Percentiles rank a stretch among this genome's conserved stretches.
phyloP scores from a whole-genome alignment of 2,113 vertebrate genomes.

The Agapornis roseicollis region DNA sequence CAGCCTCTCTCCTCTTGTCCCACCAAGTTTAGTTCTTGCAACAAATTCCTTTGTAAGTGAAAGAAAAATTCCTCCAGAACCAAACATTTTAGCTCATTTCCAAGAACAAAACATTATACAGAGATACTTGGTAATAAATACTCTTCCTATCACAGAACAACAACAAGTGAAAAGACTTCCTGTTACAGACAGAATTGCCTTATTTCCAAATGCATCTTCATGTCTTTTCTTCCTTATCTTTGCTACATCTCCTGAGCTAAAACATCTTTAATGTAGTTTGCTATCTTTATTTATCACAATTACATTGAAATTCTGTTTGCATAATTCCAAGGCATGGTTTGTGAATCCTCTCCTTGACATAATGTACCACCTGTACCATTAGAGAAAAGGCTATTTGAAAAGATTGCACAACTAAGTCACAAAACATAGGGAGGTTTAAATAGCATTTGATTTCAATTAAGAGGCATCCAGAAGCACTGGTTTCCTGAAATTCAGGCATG shows the following conservation, averaged over 20 bases:
- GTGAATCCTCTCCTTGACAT: background rate
- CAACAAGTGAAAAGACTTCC: background rate
- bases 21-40: background rate
- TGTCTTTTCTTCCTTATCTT: background rate
- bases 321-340: background rate
- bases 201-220: background rate
- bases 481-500: background rate
- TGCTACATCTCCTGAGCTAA: background rate
- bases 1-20: background rate
- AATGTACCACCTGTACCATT: background rate
- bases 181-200: background rate
- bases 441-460: conserved; percentile 6
- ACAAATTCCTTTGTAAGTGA: background rate
- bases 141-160: background rate
- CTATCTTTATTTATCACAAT: background rate
- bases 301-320: background rate
- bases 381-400: background rate
- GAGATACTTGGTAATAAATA: background rate
- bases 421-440: background rate
- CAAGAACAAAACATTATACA: background rate
- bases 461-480: background rate
- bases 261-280: background rate
- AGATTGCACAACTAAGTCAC: background rate
- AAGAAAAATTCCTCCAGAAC: background rate
- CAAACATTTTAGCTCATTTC: background rate